These are phyloP conservation scores for Parapristionchus giblindavisi DNA, from an alignment of 2,888 invertebrate genomes.

Conservation along the genomic window DNA sequence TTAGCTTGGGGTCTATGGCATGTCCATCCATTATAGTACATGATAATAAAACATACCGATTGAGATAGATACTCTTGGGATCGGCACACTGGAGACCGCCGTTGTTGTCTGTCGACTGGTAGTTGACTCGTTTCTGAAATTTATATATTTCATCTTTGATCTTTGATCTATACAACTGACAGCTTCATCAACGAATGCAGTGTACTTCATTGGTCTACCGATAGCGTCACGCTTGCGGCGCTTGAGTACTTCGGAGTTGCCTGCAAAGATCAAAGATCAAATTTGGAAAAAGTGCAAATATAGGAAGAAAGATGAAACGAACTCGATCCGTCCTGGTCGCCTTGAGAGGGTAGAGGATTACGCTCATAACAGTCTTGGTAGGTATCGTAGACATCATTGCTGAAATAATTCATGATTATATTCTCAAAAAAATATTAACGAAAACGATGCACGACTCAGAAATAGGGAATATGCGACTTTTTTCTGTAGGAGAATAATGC, in stretches of 20 bases:
- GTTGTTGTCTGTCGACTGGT: conserved; percentile 55
- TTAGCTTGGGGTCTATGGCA: no score
- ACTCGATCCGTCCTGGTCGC: conserved; percentile 9
- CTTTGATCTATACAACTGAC: conserved; percentile 28
- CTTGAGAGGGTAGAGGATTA: conserved; percentile 9
- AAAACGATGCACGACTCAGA: no score
- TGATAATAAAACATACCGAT: conserved; percentile 7
- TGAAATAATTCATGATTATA: no score
- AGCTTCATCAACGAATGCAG: conserved; percentile 46
- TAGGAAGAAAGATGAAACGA: background rate
- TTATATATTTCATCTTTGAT: background rate
- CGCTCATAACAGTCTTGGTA: conserved; percentile 63
- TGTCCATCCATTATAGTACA: no score
- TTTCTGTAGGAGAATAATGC: no score
- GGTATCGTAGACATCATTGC: conserved; percentile 60
- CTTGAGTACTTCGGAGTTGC: conserved; percentile 35
- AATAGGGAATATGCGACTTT: no score
- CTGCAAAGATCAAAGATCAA: conserved; percentile 34
- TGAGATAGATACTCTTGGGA: conserved; percentile 35
- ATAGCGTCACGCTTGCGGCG: conserved; percentile 13
- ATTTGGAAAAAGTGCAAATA: background rate
- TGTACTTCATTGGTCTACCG: conserved; percentile 7
- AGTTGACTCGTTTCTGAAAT: conserved; percentile 53
- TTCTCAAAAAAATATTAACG: no score
- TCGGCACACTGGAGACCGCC: conserved; percentile 55